Percentiles rank a stretch among this genome's conserved stretches.
phyloP scores from a whole-genome alignment of 1,140 invertebrate species.

The Drosophila insularis region DNA sequence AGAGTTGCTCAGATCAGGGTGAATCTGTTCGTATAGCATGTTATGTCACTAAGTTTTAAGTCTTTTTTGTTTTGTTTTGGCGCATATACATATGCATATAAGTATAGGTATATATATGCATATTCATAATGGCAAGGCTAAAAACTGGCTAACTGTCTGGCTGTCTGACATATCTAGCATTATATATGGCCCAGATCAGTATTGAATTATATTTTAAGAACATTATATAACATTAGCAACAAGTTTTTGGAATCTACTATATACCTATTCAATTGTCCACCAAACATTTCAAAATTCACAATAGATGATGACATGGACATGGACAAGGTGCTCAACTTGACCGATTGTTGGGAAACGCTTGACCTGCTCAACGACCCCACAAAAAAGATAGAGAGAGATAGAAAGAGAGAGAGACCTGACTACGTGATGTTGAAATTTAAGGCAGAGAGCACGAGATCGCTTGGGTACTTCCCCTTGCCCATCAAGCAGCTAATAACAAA shows the following conservation, averaged over 20 bases:
- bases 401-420: conserved; percentile 24
- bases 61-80: background rate
- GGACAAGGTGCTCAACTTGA: conserved; percentile 62
- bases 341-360: conserved; percentile 53
- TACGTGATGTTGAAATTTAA: conserved; percentile 41
- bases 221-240: conserved; percentile 53
- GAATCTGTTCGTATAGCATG: conserved; percentile 10
- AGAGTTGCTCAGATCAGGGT: conserved; percentile 24
- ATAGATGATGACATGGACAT: conserved; percentile 15
- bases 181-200: conserved; percentile 57
- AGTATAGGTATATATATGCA: conserved; percentile 30
- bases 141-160: conserved; percentile 42
- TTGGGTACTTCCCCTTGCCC: conserved; percentile 24
- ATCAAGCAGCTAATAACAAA: background rate
- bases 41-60: background rate
- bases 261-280: conserved; percentile 13
- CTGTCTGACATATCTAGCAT: conserved; percentile 49
- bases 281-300: conserved; percentile 21
- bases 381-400: conserved; percentile 16
- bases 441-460: background rate
- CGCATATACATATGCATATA: conserved; percentile 39
- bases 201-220: conserved; percentile 39
- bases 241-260: conserved; percentile 28
- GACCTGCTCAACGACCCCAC: conserved; percentile 48
- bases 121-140: conserved; percentile 24